Percentiles rank a stretch among this genome's conserved stretches.
phyloP scores from a whole-genome alignment of 1,140 invertebrate species.

The Drosophila sp. region DNA sequence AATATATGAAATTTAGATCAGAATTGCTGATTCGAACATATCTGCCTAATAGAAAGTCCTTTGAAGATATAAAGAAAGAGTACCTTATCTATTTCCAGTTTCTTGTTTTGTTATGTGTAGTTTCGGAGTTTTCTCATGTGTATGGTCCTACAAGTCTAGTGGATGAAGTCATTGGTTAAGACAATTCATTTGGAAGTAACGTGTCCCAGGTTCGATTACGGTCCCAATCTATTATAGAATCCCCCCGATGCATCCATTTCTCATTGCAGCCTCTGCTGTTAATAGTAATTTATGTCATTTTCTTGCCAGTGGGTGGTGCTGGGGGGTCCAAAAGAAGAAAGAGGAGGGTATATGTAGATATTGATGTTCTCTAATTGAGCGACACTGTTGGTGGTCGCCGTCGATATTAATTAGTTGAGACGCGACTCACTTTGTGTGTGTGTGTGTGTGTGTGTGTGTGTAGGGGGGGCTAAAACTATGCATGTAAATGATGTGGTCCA shows the following conservation, averaged over 20 bases:
- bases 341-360: constrained; percentile 35
- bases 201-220: neutral
- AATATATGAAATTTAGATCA: no score
- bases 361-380: constrained; percentile 70
- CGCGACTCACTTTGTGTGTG: constrained; percentile 23
- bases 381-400: constrained; percentile 54
- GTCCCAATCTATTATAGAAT: neutral
- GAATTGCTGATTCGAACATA: no score
- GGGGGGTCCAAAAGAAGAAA: neutral
- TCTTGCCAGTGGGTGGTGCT: constrained; percentile 43
- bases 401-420: constrained; percentile 57
- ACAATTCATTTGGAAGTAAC: neutral
- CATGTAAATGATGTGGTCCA: constrained; percentile 53
- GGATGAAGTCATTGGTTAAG: no score
- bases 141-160: no score
- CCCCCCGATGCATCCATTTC: neutral
- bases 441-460: constrained; percentile 1
- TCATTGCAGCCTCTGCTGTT: constrained; percentile 8
- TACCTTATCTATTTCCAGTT: no score
- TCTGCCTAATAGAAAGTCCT: no score
- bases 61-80: no score
- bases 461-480: neutral
- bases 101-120: no score
- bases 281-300: constrained; percentile 73
- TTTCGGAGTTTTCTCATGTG: no score